A percentile compares a stretch with the other conserved stretches of the same genome.
These are phyloP conservation scores for Bombus cullumanus DNA, from an alignment of 1,140 invertebrate species.

Conservation along the genomic window DNA sequence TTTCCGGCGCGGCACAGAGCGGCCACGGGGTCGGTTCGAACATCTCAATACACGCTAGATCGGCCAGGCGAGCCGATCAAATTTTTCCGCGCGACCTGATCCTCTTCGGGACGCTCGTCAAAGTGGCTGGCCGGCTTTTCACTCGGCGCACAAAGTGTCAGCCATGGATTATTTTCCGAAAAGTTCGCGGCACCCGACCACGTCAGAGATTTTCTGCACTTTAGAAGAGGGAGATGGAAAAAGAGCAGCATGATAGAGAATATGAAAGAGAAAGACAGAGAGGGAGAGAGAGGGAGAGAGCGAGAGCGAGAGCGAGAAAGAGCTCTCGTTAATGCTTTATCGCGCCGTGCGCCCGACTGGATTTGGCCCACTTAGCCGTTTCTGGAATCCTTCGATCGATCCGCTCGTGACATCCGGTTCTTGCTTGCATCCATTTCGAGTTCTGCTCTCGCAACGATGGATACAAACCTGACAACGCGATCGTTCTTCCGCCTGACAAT, in stretches of 20 bases:
- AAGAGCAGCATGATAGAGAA: neutral
- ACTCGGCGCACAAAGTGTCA: constrained; percentile 43
- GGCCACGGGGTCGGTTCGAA: neutral
- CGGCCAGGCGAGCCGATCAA: constrained; percentile 32
- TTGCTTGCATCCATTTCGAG: constrained; percentile 40
- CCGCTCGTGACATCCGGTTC: constrained; percentile 53
- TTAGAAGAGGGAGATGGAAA: constrained; percentile 1
- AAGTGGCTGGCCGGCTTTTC: constrained; percentile 51
- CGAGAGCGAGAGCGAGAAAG: neutral
- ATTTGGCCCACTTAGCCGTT: constrained; percentile 55
- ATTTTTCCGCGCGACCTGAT: constrained; percentile 53
- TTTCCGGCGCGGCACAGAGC: neutral
- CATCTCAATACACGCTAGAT: neutral
- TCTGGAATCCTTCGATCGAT: constrained; percentile 51
- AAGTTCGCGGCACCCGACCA: constrained; percentile 10
- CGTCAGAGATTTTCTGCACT: constrained; percentile 41
- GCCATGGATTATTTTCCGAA: constrained; percentile 51
- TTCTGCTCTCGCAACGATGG: constrained; percentile 29
- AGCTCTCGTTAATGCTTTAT: constrained; percentile 60
- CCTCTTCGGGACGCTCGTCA: constrained; percentile 52
- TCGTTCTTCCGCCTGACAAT: constrained; percentile 50
- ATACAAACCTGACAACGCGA: constrained; percentile 30
- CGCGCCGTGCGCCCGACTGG: constrained; percentile 49
- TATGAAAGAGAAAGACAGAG: neutral
- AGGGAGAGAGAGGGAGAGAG: neutral